phyloP scores from a whole-genome alignment of 2,113 vertebrate species.

The Gambusia affinis region DNA sequence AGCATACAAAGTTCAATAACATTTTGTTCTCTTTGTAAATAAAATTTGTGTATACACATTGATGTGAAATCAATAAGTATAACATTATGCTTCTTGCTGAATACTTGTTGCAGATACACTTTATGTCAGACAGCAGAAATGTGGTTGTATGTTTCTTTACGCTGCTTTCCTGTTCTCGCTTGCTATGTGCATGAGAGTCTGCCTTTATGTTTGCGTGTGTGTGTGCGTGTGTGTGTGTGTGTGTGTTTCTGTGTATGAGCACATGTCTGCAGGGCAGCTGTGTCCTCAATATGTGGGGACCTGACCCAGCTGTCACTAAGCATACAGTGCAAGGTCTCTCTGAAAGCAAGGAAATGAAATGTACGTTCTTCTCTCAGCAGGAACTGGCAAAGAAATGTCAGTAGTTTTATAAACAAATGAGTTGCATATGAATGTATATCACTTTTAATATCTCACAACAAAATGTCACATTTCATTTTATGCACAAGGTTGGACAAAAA shows the following conservation, averaged over 20 bases:
- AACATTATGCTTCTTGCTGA: slow-evolving; percentile 20
- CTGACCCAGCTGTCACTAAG: slow-evolving; percentile 83
- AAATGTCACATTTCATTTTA: not conserved
- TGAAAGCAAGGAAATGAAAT: slow-evolving; percentile 63
- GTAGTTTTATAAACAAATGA: slow-evolving; percentile 56
- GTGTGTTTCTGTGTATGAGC: slow-evolving; percentile 43
- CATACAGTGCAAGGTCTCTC: slow-evolving; percentile 69
- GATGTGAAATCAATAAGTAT: slow-evolving; percentile 3
- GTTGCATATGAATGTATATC: slow-evolving; percentile 40
- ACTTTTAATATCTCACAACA: slow-evolving; percentile 29
- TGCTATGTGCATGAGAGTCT: slow-evolving; percentile 44
- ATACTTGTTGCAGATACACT: slow-evolving; percentile 35
- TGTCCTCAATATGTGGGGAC: slow-evolving; percentile 81
- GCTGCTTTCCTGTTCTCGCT: slow-evolving; percentile 68
- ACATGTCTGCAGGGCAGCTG: slow-evolving; percentile 81
- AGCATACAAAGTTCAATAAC: no score
- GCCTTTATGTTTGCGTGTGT: slow-evolving; percentile 23
- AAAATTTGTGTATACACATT: slow-evolving; percentile 23
- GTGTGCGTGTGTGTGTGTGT: slow-evolving; percentile 38
- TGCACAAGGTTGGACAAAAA: not conserved
- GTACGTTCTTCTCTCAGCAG: slow-evolving; percentile 54
- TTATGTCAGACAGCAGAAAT: slow-evolving; percentile 34
- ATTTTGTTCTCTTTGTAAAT: not conserved
- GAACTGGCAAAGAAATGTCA: slow-evolving; percentile 63
- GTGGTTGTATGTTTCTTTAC: slow-evolving; percentile 58